Evolutionary conservation across 92 coral and sea anemone genomes (phyloP), one percentile per base, ranked within the genome.

Genomic region (Umimayanthus kanabou): DNA sequence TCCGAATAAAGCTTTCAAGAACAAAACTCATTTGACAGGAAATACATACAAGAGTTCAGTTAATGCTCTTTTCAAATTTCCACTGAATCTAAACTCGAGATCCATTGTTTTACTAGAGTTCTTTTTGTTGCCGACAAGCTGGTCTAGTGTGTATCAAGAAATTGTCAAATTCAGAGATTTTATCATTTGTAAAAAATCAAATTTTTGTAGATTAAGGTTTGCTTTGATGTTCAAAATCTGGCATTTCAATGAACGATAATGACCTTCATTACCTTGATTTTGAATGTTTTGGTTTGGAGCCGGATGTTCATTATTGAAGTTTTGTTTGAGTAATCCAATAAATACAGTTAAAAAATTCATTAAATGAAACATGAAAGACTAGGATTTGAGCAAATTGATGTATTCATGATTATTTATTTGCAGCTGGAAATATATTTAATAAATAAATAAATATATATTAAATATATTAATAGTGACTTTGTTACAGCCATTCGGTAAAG

Each of bases 241-340:
- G 55, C 33, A 45, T 81, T 80, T 65, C 43, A 66, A 20, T 45
- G 22, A 81, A 78, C 39, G n/a, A 42, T 5, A 45, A 39, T 4
- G 26, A 33, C 28, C 43, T 49, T 55, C 80, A 20, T 78, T 23
- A 49, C 0, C 9, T 40, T 39, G 39, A 18, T 64, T n/a, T 9
- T 26, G 55, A 65, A 43, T 25, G 7, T 26, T 83, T 47, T 69
- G 26, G n/a, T 69, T 83, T 83, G 39, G 15, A 16, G 42, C 29
- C 84, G 84, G 65, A 70, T 43, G 26, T 83, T 83, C 73, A 71
- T 83, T 83, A 71, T 2, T 69, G 77, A 47, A 25, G 64, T 67
- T 45, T 42, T 81, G 77, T 65, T 82, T 13, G 39, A 43, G 22
- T 70, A 70, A 47, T 43, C 66, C 43, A 69, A 18, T 83, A 70